Percentiles rank a stretch among this genome's conserved stretches.
These are phyloP conservation scores for Cryptotis parvus DNA, from an alignment of 2,113 vertebrate genomes.

Conservation along the genomic window DNA sequence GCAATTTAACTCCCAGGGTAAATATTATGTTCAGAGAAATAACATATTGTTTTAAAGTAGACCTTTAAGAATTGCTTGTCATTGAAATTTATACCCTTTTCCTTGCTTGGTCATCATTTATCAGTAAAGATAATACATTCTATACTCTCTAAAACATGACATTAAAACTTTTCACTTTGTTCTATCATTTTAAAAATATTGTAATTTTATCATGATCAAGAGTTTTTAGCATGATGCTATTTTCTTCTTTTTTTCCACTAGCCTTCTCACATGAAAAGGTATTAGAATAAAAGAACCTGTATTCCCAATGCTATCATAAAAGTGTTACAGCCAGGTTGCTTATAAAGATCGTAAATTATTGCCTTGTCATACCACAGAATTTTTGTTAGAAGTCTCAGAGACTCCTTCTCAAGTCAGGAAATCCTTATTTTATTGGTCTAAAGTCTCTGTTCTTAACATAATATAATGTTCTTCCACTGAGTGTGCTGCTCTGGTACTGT, in stretches of 20 bases:
- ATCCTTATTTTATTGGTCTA: background rate
- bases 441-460: constrained; percentile 21
- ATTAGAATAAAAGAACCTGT: constrained; percentile 32
- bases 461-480: background rate
- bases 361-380: constrained; percentile 2
- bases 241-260: constrained; percentile 56
- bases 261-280: constrained; percentile 49
- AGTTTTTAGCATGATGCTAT: constrained; percentile 59
- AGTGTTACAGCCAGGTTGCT: background rate
- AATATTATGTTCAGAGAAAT: constrained; percentile 73
- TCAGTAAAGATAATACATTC: constrained; percentile 66
- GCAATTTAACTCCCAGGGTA: constrained; percentile 75
- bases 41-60: constrained; percentile 77
- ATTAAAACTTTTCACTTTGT: constrained; percentile 67
- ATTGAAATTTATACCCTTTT: constrained; percentile 67
- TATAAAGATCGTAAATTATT: constrained; percentile 38
- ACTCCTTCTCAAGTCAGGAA: constrained; percentile 23
- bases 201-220: constrained; percentile 64
- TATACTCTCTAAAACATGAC: constrained; percentile 62
- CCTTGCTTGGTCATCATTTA: constrained; percentile 73
- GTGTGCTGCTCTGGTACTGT: background rate
- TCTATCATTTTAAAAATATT: constrained; percentile 62
- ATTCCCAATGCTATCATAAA: constrained; percentile 40
- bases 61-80: constrained; percentile 75
- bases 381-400: constrained; percentile 39